phyloP scores from a whole-genome alignment of 2,113 vertebrate species.

The Leptosomus discolor region DNA sequence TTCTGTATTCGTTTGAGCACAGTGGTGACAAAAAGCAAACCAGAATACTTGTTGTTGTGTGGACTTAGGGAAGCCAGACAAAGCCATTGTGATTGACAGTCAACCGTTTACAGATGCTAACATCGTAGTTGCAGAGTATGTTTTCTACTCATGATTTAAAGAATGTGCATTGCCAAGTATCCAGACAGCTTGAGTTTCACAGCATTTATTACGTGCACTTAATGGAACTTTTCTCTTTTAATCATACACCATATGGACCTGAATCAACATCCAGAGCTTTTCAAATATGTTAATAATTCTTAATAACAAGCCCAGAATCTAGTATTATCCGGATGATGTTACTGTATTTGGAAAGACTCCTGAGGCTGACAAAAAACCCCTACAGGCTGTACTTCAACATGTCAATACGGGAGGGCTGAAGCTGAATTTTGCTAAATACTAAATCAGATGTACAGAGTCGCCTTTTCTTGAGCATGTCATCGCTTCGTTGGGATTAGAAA shows the following conservation, averaged over 20 bases:
- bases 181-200: neutral
- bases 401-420: neutral
- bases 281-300: neutral
- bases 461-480: neutral
- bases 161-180: neutral
- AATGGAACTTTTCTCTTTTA: neutral
- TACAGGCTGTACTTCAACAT: neutral
- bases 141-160: neutral
- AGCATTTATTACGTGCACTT: neutral
- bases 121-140: neutral
- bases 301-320: neutral
- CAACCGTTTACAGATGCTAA: neutral
- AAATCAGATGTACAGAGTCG: neutral
- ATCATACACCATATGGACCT: neutral
- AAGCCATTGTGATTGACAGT: neutral
- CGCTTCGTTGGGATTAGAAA: neutral
- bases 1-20: neutral
- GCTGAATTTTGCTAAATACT: neutral
- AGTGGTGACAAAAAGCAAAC: neutral
- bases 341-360: neutral
- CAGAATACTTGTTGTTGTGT: neutral
- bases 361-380: neutral
- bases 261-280: conserved; percentile 26
- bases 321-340: neutral
- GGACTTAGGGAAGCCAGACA: neutral